Percentiles rank a stretch among this genome's conserved stretches.
Evolutionary conservation across 2,113 vertebrate species (phyloP).

Genomic region (Elgaria multicarinata): DNA sequence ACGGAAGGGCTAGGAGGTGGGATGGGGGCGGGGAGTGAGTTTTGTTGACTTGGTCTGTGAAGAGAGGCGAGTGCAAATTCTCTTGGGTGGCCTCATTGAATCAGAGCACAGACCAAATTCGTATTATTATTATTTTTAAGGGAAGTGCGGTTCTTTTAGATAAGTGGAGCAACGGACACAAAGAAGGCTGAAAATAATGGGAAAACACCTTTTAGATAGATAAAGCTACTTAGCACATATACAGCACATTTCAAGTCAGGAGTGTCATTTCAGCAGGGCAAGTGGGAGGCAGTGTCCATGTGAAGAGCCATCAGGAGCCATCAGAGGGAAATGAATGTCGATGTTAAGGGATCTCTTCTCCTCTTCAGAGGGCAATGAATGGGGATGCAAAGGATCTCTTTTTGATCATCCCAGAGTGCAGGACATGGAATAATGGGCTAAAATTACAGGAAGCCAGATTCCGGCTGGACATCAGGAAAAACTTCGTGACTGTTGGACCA

Average conservation of each 20-base stretch:
- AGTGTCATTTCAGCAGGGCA: neutral
- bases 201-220: neutral
- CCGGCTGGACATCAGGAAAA: no score
- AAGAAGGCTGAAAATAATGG: neutral
- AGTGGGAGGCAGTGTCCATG: neutral
- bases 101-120: neutral
- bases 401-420: no score
- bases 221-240: neutral
- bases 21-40: neutral
- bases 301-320: neutral
- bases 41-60: constrained; percentile 37
- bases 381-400: no score
- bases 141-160: neutral
- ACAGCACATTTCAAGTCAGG: neutral
- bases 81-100: constrained; percentile 59
- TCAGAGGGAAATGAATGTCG: no score
- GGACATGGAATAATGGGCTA: no score
- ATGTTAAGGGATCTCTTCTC: no score
- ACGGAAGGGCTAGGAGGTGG: neutral
- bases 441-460: no score
- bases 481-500: no score
- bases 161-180: neutral
- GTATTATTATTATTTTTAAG: neutral
- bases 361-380: no score
- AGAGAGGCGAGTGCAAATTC: neutral